A percentile compares a stretch with the other conserved stretches of the same genome.
These are phyloP conservation scores for Clavelina lepadiformis DNA, from an alignment of 23 tunicate genomes.

Conservation along the genomic window DNA sequence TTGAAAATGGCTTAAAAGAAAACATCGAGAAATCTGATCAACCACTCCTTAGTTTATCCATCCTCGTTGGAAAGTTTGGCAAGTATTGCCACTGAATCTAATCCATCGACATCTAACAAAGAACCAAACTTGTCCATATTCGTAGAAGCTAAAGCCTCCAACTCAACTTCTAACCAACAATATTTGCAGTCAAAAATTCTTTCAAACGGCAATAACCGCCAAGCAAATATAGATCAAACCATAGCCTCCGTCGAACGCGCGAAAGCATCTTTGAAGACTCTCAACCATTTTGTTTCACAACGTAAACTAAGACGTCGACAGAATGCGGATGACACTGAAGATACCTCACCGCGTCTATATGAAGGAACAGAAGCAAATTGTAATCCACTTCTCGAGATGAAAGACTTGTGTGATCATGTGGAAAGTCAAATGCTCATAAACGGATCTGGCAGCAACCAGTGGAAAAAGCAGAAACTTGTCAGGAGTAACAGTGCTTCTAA, in stretches of 20 bases:
- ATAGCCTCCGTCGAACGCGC: constrained; percentile 52
- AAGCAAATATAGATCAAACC: constrained; percentile 36
- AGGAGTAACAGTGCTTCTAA: too few relatives aligned
- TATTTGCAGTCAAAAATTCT: constrained; percentile 14
- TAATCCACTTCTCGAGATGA: neutral
- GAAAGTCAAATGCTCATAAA: too few relatives aligned
- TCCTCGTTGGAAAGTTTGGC: too few relatives aligned
- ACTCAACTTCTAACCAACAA: constrained; percentile 17
- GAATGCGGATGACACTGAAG: neutral
- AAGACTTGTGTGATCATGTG: too few relatives aligned
- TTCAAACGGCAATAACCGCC: constrained; percentile 4
- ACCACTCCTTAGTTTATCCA: too few relatives aligned
- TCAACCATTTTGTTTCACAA: constrained; percentile 34
- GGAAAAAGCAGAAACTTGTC: too few relatives aligned
- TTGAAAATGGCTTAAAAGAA: too few relatives aligned
- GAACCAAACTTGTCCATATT: too few relatives aligned
- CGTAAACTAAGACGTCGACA: neutral
- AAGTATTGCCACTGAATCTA: too few relatives aligned
- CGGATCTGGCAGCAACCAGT: neutral
- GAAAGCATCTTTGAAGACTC: constrained; percentile 27
- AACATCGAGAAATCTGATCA: too few relatives aligned
- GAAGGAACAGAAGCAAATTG: too few relatives aligned
- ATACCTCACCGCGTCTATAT: neutral
- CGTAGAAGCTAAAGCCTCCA: neutral
- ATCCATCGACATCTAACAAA: too few relatives aligned